Percentiles rank a stretch among this genome's conserved stretches.
Evolutionary conservation across 2,888 invertebrate genomes (phyloP).

Genomic region (Microctonus aethiopoides): DNA sequence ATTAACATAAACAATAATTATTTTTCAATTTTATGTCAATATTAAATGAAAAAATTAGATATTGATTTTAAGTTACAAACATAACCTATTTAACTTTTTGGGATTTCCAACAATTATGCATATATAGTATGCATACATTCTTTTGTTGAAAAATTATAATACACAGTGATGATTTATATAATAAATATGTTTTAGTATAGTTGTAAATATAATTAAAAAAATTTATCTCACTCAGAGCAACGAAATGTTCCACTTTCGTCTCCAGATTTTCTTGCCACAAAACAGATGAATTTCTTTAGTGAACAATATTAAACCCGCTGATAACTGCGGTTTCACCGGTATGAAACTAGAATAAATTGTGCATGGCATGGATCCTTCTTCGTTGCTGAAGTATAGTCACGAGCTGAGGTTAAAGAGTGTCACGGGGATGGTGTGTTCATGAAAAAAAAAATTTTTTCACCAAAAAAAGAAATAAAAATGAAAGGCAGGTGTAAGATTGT

Average conservation of each 20-base stretch:
- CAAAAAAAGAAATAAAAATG: slow-evolving; percentile 1
- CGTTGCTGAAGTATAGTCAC: background rate
- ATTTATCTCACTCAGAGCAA: background rate
- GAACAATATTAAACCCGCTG: background rate
- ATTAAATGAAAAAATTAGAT: background rate
- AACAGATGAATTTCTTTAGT: background rate
- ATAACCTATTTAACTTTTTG: background rate
- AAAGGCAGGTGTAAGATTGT: slow-evolving; percentile 18
- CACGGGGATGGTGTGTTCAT: slow-evolving; percentile 11
- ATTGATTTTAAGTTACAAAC: background rate
- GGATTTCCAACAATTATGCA: background rate
- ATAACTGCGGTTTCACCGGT: background rate
- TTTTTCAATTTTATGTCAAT: background rate
- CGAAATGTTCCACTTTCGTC: background rate
- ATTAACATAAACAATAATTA: background rate
- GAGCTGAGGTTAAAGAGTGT: slow-evolving; percentile 7
- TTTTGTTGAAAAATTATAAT: background rate
- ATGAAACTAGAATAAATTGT: background rate
- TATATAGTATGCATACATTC: background rate
- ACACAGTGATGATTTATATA: background rate
- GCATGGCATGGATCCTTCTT: slow-evolving; percentile 5
- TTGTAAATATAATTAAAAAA: background rate
- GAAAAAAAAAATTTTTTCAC: background rate
- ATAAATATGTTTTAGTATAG: background rate
- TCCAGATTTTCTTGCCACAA: slow-evolving; percentile 6